Base-by-base conservation (phyloP, 1,140 invertebrate genomes). In the Drosophila fuyamai region DNA sequence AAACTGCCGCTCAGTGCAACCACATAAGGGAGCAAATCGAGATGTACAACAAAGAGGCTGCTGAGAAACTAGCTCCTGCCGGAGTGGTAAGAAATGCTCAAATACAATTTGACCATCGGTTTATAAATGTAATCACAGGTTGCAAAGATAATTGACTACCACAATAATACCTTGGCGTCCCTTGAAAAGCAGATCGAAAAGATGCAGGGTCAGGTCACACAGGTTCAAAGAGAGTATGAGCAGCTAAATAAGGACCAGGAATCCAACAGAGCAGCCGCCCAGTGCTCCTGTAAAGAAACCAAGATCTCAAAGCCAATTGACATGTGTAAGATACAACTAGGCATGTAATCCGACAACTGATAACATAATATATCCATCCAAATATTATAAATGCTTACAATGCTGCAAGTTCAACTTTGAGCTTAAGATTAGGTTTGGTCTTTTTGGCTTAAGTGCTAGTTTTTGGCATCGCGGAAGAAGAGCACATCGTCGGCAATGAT, bases 401-500 rank as follows among this genome's bases (percentile, higher is more conserved):
- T 88, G 77, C 65, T 60, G 41, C 18, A 68, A 80, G 66, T 74
- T 86, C 9, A 83, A 89, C 84, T 83, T 80, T 83, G 35, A 61
- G 59, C 84, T 88, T 83, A 89, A 61, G 43, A 51, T 65, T 67
- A 76, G 13, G 23, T 63, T 48, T 77, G 48, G 62, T 70, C 13
- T 46, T 60, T 54, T 55, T 29, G 38, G 9, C 29, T 18, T 43
- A 12, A 18, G 47, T 29, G 0, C 60, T 82, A 90, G 46, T 86
- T 79, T 13, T 70, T 72, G 48, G 83, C 66, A 58, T 92, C 91
- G 18, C 86, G 86, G 76, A 98, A 96, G 92, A 97, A 97, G 91
- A 97, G 95, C 9, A 98, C 93, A 90, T 98, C 97, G 90, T 98
- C 97, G 18, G 97, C 97, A 80, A 98, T 95, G 58, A 98, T 95